These are phyloP conservation scores for Chiridota heheva DNA, from an alignment of 35 echinoderm and acorn worm genomes.

Conservation along the genomic window DNA sequence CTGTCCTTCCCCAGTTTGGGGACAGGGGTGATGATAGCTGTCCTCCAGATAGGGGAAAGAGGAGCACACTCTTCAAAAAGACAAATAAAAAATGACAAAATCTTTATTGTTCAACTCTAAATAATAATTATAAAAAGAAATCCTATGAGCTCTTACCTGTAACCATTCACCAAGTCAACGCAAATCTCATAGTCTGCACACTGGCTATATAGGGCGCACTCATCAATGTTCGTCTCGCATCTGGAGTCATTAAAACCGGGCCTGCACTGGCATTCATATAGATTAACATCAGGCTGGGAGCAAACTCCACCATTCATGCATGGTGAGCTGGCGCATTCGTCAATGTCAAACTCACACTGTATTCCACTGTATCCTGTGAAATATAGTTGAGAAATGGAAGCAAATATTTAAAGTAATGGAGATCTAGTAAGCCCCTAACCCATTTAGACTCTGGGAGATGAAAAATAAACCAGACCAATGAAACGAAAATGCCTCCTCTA, in stretches of 20 bases:
- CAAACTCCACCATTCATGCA: slow-evolving; percentile 83
- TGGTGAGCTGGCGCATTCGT: slow-evolving; percentile 74
- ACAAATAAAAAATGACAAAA: too few species aligned
- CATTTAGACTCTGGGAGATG: too few species aligned
- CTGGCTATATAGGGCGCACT: slow-evolving; percentile 54
- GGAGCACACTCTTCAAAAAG: too few species aligned
- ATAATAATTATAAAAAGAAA: too few species aligned
- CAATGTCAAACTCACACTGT: slow-evolving; percentile 75
- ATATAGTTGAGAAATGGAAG: background rate
- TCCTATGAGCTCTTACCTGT: slow-evolving; percentile 84
- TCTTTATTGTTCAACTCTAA: too few species aligned
- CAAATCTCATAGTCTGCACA: slow-evolving; percentile 75
- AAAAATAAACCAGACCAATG: too few species aligned
- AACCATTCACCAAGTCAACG: slow-evolving; percentile 76
- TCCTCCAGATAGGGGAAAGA: too few species aligned
- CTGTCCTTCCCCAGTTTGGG: too few species aligned
- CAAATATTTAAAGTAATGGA: too few species aligned
- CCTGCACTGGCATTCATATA: slow-evolving; percentile 70
- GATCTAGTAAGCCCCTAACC: too few species aligned
- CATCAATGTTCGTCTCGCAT: slow-evolving; percentile 87
- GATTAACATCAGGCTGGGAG: slow-evolving; percentile 18
- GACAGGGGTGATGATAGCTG: too few species aligned
- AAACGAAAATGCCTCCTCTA: too few species aligned
- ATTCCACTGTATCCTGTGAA: slow-evolving; percentile 64
- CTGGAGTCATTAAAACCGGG: slow-evolving; percentile 61